Percentiles rank a stretch among this genome's conserved stretches.
phyloP scores from a whole-genome alignment of 2,888 invertebrate species.

The Thelaira solivaga region DNA sequence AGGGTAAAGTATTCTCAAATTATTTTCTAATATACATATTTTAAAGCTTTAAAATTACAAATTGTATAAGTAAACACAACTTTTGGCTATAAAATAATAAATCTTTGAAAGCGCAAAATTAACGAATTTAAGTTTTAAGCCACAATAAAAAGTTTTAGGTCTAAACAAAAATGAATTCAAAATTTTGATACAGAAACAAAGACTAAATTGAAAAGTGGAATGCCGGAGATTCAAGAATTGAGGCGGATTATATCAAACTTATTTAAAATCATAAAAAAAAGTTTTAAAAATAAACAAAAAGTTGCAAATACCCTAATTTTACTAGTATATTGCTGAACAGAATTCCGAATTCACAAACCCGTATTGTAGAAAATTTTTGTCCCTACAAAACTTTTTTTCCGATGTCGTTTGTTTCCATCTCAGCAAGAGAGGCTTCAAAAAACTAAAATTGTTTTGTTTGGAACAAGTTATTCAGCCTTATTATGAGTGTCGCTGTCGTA shows the following conservation, averaged over 20 bases:
- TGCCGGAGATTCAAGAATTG: not conserved
- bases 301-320: too few species aligned
- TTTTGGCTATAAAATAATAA: conserved; percentile 41
- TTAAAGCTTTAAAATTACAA: conserved; percentile 9
- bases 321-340: too few species aligned
- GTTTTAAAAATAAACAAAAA: too few species aligned
- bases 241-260: not conserved
- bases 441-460: too few species aligned
- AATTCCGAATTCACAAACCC: too few species aligned
- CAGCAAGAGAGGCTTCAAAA: too few species aligned
- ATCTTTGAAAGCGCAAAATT: conserved; percentile 48
- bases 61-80: conserved; percentile 11
- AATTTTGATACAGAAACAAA: conserved; percentile 29
- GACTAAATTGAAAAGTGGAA: conserved; percentile 9
- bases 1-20: conserved; percentile 55
- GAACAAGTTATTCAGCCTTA: too few species aligned
- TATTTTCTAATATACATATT: conserved; percentile 1
- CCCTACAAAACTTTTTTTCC: too few species aligned
- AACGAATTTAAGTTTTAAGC: conserved; percentile 45
- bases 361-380: too few species aligned
- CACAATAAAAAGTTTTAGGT: conserved; percentile 27
- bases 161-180: conserved; percentile 37
- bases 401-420: too few species aligned
- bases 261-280: too few species aligned
- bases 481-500: too few species aligned